phyloP scores from a whole-genome alignment of 2,888 invertebrate species.

The Podotricha telesiphe region DNA sequence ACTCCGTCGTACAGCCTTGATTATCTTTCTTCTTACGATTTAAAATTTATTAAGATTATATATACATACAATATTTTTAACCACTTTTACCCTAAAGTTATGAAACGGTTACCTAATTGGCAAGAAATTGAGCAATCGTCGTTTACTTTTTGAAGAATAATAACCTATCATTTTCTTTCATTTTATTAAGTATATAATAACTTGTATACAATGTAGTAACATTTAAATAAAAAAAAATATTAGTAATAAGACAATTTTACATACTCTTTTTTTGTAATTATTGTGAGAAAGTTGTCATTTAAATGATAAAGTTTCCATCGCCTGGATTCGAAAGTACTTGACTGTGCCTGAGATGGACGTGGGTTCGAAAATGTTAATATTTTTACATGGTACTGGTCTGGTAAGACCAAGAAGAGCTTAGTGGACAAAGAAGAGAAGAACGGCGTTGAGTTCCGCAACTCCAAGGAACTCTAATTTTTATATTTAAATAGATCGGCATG shows the following conservation, averaged over 20 bases:
- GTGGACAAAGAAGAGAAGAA: no score
- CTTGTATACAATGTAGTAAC: slow-evolving; percentile 17
- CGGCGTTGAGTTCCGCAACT: background rate
- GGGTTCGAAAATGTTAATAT: no score
- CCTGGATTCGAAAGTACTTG: no score
- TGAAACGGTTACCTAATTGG: slow-evolving; percentile 11
- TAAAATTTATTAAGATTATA: background rate
- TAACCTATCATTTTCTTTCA: slow-evolving; percentile 34
- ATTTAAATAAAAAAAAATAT: slow-evolving; percentile 11
- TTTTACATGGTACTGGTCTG: background rate
- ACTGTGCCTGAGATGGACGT: no score
- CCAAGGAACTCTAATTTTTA: no score
- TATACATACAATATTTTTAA: slow-evolving; percentile 8
- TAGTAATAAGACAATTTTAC: slow-evolving; percentile 3
- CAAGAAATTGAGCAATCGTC: slow-evolving; percentile 27
- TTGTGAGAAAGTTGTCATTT: background rate
- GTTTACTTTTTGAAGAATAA: slow-evolving; percentile 23
- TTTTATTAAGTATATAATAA: slow-evolving; percentile 26
- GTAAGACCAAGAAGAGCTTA: no score
- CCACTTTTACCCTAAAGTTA: slow-evolving; percentile 13
- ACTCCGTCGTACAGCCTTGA: no score
- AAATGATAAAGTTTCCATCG: background rate
- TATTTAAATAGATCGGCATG: background rate
- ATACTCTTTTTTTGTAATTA: slow-evolving; percentile 4
- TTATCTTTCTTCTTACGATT: no score